A percentile compares a stretch with the other conserved stretches of the same genome.
Evolutionary conservation across 2,113 vertebrate species (phyloP).

Genomic region (Heptranchias perlo): DNA sequence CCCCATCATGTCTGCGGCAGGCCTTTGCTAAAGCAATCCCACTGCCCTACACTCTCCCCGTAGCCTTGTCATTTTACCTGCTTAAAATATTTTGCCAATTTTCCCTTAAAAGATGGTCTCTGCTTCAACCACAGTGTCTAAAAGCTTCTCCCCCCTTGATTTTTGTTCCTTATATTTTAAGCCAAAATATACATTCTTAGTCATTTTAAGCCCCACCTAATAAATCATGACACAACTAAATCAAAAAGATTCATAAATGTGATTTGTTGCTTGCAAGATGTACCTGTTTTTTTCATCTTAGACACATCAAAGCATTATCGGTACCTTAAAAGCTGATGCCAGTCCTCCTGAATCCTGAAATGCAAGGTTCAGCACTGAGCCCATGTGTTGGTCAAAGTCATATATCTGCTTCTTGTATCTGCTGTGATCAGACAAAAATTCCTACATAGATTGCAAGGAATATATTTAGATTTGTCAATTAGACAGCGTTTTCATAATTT

Average conservation of each 20-base stretch:
- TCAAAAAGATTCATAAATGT: neutral
- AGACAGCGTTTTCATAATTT: neutral
- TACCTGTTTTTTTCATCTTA: neutral
- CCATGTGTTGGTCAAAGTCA: constrained; percentile 57
- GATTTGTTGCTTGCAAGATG: neutral
- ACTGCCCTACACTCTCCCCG: neutral
- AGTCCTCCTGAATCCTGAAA: constrained; percentile 66
- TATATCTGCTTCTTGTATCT: constrained; percentile 66
- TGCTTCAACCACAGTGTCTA: neutral
- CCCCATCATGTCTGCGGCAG: neutral
- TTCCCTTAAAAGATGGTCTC: neutral
- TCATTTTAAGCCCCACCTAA: neutral
- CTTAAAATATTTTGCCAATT: neutral
- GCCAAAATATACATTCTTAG: neutral
- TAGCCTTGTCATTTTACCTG: neutral
- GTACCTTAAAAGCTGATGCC: constrained; percentile 64
- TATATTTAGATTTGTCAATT: constrained; percentile 13
- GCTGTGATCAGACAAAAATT: constrained; percentile 68
- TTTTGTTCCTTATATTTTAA: neutral
- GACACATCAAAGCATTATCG: constrained; percentile 42
- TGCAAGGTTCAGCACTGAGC: constrained; percentile 61
- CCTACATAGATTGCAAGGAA: constrained; percentile 67
- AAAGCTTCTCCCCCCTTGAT: neutral
- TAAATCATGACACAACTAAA: neutral
- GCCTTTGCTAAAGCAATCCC: neutral